These are phyloP conservation scores for Drosophila rubida DNA, from an alignment of 2,888 invertebrate genomes.

Conservation along the genomic window DNA sequence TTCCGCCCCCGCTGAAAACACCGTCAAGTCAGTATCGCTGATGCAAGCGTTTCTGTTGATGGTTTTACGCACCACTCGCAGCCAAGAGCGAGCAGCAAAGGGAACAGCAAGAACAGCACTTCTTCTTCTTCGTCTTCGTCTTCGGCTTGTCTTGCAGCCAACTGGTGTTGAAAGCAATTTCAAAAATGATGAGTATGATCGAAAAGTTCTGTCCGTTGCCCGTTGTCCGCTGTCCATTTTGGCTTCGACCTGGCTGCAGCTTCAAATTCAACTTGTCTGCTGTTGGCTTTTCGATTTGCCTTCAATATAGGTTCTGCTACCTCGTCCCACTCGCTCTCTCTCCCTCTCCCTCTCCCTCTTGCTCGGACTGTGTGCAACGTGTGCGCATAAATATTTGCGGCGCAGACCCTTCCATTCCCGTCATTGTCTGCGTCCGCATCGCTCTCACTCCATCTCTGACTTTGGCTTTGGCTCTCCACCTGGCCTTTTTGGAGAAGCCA, in stretches of 20 bases:
- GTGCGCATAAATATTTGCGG: slow-evolving; percentile 67
- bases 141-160: slow-evolving; percentile 26
- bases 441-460: neutral
- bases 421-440: neutral
- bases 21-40: slow-evolving; percentile 27
- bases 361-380: slow-evolving; percentile 25
- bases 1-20: slow-evolving; percentile 29
- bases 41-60: slow-evolving; percentile 76
- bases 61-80: slow-evolving; percentile 70
- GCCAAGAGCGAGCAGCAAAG: slow-evolving; percentile 5
- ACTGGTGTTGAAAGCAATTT: slow-evolving; percentile 84
- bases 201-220: slow-evolving; percentile 61
- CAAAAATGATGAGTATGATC: slow-evolving; percentile 84
- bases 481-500: slow-evolving; percentile 67
- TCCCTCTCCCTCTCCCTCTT: neutral
- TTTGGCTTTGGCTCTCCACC: slow-evolving; percentile 39
- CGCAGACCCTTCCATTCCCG: slow-evolving; percentile 54
- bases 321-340: neutral
- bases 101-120: slow-evolving; percentile 10
- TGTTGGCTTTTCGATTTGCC: slow-evolving; percentile 76
- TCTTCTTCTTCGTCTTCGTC: neutral
- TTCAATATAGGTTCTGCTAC: slow-evolving; percentile 67
- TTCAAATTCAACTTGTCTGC: slow-evolving; percentile 36
- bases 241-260: slow-evolving; percentile 2
- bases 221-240: slow-evolving; percentile 13